Percentiles rank a stretch among this genome's conserved stretches.
These are phyloP conservation scores for Phrynocephalus guinanensis DNA, from an alignment of 2,797 vertebrate species.

Conservation along the genomic window DNA sequence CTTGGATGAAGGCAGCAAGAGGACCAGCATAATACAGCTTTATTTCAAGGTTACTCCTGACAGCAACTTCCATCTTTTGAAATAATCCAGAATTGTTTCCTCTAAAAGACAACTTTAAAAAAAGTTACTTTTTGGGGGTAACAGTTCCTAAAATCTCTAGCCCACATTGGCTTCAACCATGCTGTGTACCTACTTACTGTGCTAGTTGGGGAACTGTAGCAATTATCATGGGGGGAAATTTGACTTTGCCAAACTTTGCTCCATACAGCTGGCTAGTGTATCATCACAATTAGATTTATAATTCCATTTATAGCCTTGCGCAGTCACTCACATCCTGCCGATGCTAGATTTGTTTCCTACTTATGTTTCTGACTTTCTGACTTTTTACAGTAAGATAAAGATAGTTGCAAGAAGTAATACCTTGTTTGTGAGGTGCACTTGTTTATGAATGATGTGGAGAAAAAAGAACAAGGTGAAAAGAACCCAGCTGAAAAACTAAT, in stretches of 20 bases:
- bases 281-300: neutral
- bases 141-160: too few relatives aligned
- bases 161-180: too few relatives aligned
- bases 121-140: too few relatives aligned
- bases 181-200: neutral
- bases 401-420: conserved; percentile 4
- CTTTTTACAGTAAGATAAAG: neutral
- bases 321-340: neutral
- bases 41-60: conserved; percentile 8
- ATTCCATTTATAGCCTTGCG: neutral
- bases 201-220: neutral
- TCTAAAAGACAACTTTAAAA: neutral
- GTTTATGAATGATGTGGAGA: neutral
- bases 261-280: neutral
- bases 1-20: neutral
- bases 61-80: neutral
- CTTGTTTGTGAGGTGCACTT: neutral
- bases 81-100: neutral
- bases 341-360: neutral
- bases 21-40: neutral
- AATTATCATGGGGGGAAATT: neutral
- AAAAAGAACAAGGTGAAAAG: neutral
- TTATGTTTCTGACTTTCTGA: neutral
- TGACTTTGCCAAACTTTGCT: neutral
- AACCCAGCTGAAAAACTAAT: neutral